Conservation (phyloP, 2,888 invertebrate species). For the Nemapogon koenigi region DNA sequence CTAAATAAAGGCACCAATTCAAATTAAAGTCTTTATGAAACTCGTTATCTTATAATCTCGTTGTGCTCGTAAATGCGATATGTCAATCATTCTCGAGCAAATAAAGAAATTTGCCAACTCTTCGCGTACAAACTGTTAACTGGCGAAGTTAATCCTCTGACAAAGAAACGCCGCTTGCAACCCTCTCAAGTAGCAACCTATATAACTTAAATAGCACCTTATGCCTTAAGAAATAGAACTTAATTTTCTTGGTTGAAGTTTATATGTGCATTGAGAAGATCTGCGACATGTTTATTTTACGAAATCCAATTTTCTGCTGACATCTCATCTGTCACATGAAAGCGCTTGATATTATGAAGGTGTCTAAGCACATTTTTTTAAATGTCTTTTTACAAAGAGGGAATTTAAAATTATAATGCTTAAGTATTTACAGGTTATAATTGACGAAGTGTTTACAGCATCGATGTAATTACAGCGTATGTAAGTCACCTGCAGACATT, state of each 20-base stretch:
- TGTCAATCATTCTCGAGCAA: slow-evolving; percentile 37
- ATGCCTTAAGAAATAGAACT: slow-evolving; percentile 17
- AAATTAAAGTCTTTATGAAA: slow-evolving; percentile 15
- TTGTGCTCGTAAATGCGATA: slow-evolving; percentile 34
- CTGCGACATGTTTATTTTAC: slow-evolving; percentile 23
- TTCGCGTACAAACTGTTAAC: slow-evolving; percentile 26
- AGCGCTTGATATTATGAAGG: slow-evolving; percentile 34
- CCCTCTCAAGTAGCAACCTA: background rate
- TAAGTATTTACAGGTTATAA: no score
- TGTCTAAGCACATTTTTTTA: slow-evolving; percentile 9
- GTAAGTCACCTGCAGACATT: no score
- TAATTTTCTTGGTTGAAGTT: slow-evolving; percentile 14
- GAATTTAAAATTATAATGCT: no score
- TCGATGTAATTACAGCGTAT: no score
- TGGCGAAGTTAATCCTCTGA: slow-evolving; percentile 26
- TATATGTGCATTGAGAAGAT: slow-evolving; percentile 12
- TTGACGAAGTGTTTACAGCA: no score
- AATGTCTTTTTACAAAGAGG: no score
- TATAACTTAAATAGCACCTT: slow-evolving; percentile 14
- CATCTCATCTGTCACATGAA: slow-evolving; percentile 39
- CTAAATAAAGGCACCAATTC: slow-evolving; percentile 3
- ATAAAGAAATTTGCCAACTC: slow-evolving; percentile 29
- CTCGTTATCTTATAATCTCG: slow-evolving; percentile 24
- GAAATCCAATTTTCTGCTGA: slow-evolving; percentile 29
- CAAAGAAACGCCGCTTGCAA: slow-evolving; percentile 17